Conservation (phyloP, 2,888 invertebrate genomes). For the Leucophenga maculata region DNA sequence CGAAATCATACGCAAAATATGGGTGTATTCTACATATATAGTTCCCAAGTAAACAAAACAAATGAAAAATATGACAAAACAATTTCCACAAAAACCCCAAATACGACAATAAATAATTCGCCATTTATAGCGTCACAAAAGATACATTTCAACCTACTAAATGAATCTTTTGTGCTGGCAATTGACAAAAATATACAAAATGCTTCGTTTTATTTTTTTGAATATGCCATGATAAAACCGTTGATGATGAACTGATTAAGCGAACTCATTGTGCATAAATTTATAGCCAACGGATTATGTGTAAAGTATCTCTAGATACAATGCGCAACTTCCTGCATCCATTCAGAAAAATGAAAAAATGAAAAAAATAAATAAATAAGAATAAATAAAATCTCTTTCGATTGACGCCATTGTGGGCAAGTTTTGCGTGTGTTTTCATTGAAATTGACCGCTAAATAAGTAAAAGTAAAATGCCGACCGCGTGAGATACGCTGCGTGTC, state of each 20-base stretch:
- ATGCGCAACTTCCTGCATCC: background rate
- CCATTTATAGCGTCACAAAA: background rate
- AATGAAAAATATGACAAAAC: too few relatives aligned
- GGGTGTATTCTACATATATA: too few relatives aligned
- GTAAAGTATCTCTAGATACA: background rate
- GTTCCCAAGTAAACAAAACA: too few relatives aligned
- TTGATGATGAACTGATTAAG: constrained; percentile 1
- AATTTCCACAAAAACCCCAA: background rate
- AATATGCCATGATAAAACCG: constrained; percentile 19
- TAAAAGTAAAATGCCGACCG: constrained; percentile 2
- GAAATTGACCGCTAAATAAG: constrained; percentile 8
- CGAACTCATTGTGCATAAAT: constrained; percentile 10
- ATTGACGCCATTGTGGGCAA: background rate
- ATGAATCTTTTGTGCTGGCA: constrained; percentile 21
- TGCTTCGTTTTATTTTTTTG: constrained; percentile 3
- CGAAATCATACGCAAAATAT: too few relatives aligned
- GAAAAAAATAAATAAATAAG: background rate
- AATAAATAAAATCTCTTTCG: background rate
- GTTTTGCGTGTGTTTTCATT: constrained; percentile 22
- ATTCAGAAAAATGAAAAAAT: background rate
- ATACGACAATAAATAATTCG: background rate
- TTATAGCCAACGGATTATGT: constrained; percentile 25
- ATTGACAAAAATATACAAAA: constrained; percentile 16
- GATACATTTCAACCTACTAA: background rate
- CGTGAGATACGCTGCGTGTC: background rate